These are phyloP conservation scores for Thymelicus acteon DNA, from an alignment of 2,888 invertebrate genomes.

Conservation along the genomic window DNA sequence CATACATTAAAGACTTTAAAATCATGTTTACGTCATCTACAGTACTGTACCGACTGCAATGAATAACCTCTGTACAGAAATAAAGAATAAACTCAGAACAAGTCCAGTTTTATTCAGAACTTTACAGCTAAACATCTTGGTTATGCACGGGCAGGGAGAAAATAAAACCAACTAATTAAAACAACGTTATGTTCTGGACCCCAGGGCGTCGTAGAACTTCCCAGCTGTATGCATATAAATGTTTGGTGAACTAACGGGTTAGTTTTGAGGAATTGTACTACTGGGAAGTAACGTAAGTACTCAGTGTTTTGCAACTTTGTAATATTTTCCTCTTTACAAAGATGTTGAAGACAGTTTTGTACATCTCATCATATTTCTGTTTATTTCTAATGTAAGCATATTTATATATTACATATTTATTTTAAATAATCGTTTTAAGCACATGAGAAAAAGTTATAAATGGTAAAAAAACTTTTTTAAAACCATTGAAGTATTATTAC, in stretches of 20 bases:
- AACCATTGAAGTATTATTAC: no score
- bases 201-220: background rate
- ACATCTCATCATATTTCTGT: no score
- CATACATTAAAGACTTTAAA: no score
- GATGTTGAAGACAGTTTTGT: no score
- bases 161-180: constrained; percentile 11
- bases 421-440: no score
- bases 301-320: background rate
- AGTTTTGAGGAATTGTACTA: constrained; percentile 11
- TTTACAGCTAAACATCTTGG: background rate
- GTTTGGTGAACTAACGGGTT: background rate
- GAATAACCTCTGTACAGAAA: background rate
- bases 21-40: no score
- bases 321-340: background rate
- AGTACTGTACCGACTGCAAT: no score
- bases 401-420: no score
- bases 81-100: background rate
- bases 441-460: no score
- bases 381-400: no score
- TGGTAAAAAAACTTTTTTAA: no score
- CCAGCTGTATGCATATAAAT: background rate
- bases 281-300: background rate
- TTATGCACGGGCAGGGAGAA: background rate
- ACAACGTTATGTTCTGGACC: background rate
- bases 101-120: background rate